Base-by-base conservation (phyloP, 1,140 invertebrate species). In the Sarcophaga bullata region DNA sequence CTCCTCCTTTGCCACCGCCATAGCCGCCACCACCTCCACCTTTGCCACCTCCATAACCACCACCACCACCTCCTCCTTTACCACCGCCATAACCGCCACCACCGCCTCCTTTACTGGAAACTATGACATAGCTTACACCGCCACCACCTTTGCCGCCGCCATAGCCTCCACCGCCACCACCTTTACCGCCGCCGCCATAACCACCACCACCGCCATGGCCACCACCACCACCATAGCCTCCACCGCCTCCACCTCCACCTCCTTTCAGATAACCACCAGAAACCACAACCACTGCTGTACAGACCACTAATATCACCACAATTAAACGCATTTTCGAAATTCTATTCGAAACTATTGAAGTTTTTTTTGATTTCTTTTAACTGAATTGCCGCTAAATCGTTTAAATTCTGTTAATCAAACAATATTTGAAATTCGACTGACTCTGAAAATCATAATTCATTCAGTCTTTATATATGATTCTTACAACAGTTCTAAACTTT, bases 21-120 rank as follows among this genome's bases (percentile, higher is more conserved):
- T 62, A 73, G 4, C 86, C 86, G 4, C 86, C 84, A 13, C 85
- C 85, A 1, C 84, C 13, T 9, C 80, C 83, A 6, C 46, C 49
- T 0, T 25, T 17, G 10, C 58, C 72, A n/a, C 80, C 62, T 25
- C 81, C 80, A 3, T 83, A 80, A 9, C 84, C 84, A 47, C 82
- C 72, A 19, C 82, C 80, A 3, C 83, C n/a, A 49, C 11, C 68
- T 52, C 83, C 80, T 6, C 8, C 19, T 10, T 25, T 11, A 46
- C 13, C 6, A 9, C 37, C n/a, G 52, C 82, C 81, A 17, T 84
- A 75, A 3, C 80, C 81, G 25, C 73, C 13, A 8, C 62, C 13
- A 4, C 17, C 47, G 37, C 17, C 82, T 81, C 73, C 80, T 80
- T 15, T 15, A 9, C 81, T 4, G 13, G 80, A 62, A 46, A 49